These are phyloP conservation scores for Mamestra configurata DNA, from an alignment of 1,140 invertebrate species.

Conservation along the genomic window DNA sequence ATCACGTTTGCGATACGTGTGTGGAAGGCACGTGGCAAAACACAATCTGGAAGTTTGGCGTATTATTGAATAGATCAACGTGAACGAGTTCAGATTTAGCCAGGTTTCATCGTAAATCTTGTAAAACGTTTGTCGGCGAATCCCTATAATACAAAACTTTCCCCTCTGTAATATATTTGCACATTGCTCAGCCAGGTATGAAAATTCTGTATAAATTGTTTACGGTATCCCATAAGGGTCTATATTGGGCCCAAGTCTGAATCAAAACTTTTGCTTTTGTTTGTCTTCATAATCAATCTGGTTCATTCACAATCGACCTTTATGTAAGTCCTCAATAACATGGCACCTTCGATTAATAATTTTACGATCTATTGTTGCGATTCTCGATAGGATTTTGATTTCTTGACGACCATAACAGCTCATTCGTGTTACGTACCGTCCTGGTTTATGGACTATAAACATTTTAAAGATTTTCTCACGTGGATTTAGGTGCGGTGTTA, in stretches of 20 bases:
- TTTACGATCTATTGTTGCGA: conserved; percentile 39
- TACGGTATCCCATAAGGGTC: neutral
- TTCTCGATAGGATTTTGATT: conserved; percentile 8
- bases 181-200: neutral
- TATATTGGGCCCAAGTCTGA: conserved; percentile 5
- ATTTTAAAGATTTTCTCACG: neutral
- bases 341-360: conserved; percentile 16
- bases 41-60: neutral
- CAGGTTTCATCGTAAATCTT: neutral
- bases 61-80: neutral
- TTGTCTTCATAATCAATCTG: neutral
- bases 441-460: neutral
- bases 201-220: neutral
- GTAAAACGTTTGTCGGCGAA: neutral
- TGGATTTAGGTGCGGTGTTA: neutral
- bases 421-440: conserved; percentile 16
- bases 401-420: conserved; percentile 15
- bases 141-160: conserved; percentile 9
- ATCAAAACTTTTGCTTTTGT: neutral
- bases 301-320: neutral
- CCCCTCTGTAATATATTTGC: neutral
- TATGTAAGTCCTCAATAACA: conserved; percentile 1
- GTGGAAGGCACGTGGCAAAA: conserved; percentile 11
- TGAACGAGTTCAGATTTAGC: conserved; percentile 1
- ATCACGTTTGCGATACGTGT: conserved; percentile 4